phyloP scores from a whole-genome alignment of 2,113 vertebrate species.

The Anguilla japonica region DNA sequence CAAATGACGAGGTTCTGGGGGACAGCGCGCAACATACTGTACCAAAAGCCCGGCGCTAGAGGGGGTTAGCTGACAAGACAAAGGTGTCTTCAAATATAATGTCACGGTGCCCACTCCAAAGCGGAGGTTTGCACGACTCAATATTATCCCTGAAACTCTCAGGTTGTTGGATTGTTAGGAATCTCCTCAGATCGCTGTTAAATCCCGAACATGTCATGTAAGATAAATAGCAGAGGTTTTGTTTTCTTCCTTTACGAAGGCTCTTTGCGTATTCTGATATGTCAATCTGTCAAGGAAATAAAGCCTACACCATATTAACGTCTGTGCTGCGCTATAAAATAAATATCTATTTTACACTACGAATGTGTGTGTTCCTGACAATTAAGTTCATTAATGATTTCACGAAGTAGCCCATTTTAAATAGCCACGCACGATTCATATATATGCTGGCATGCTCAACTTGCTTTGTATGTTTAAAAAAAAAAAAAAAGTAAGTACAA shows the following conservation, averaged over 20 bases:
- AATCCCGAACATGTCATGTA: neutral
- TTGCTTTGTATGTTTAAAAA: too few relatives aligned
- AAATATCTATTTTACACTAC: too few relatives aligned
- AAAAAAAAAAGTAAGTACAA: too few relatives aligned
- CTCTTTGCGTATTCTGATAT: too few relatives aligned
- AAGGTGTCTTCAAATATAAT: conserved; percentile 34
- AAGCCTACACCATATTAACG: too few relatives aligned
- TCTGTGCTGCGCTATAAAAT: too few relatives aligned
- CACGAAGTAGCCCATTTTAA: too few relatives aligned
- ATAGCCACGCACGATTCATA: too few relatives aligned
- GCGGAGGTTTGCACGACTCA: neutral
- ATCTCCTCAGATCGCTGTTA: neutral
- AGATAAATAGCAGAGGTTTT: neutral
- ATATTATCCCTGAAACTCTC: neutral
- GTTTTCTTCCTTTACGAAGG: neutral
- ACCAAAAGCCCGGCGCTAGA: conserved; percentile 77
- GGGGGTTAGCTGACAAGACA: conserved; percentile 82
- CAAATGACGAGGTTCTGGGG: neutral
- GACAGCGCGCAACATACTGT: conserved; percentile 47
- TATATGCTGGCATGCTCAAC: too few relatives aligned
- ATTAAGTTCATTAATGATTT: too few relatives aligned
- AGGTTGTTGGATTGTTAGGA: neutral
- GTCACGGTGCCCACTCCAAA: neutral
- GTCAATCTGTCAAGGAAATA: too few relatives aligned
- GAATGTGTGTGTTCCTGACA: too few relatives aligned